Evolutionary conservation across 2,888 invertebrate genomes (phyloP), one percentile per base, ranked within the genome.

Genomic region (Agrochola macilenta): DNA sequence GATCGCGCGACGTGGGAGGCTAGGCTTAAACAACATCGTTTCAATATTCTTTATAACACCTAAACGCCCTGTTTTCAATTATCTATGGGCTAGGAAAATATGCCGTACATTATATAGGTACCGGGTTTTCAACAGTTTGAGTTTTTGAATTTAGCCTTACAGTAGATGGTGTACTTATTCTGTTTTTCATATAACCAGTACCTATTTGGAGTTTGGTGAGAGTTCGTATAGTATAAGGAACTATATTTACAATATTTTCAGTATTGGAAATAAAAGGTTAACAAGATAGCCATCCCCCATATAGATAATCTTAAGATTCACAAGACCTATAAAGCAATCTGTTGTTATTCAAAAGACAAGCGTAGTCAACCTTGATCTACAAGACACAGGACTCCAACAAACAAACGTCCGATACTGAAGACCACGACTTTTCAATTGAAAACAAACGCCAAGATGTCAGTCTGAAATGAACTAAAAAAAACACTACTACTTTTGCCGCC

Each of bases 1-100:
- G 93, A 94, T 94, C 93, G 90, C 82, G 86, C 93, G 88, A 92
- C 94, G 94, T 94, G 94, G 94, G 94, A 93, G 94, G 93, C 92
- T 93, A 76, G 76, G 66, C 54, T 81, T 61, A 78, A 78, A 77
- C 76, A 76, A 85, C 74, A 80, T 78, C 69, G 69, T 78, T 76
- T 72, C 76, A 80, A 87, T 86, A 79, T 82, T 82, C 74, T 79
- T 89, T 84, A 79, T 80, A 81, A 79, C 83, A 78, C 88, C 81
- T 81, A 76, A 84, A 83, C 75, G 66, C 64, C 69, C 52, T 54
- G 65, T 83, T 78, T 74, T 69, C 83, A 74, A 86, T 78, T 86
- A 83, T 86, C 83, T 83, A 86, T 83, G 43, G 69, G 60, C 60
- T 60, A 43, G 9, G 68, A 74, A 82, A 82, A 83, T 73, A 68